Percentiles rank a stretch among this genome's conserved stretches.
Evolutionary conservation across 2,888 invertebrate genomes (phyloP).

Genomic region (Andrena chrysosceles): DNA sequence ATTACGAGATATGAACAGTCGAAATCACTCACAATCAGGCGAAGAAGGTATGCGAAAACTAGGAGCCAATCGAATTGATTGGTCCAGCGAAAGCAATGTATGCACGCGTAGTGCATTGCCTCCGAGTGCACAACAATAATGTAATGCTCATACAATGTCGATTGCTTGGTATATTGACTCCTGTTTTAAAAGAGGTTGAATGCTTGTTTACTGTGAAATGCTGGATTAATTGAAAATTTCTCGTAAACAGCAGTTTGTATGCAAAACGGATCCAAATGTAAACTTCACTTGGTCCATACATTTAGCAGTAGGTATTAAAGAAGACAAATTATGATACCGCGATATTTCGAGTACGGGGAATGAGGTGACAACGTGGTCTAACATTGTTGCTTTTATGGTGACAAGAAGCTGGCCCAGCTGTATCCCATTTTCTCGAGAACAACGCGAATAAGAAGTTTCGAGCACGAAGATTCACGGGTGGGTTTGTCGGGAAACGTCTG

Average conservation of each 20-base stretch:
- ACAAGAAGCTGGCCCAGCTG: neutral
- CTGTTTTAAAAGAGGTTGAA: neutral
- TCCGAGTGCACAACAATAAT: slow-evolving; percentile 19
- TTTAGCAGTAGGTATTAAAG: neutral
- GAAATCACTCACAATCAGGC: neutral
- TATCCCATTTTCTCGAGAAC: slow-evolving; percentile 12
- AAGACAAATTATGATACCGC: neutral
- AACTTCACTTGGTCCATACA: neutral
- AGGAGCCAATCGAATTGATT: neutral
- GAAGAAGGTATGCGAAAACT: neutral
- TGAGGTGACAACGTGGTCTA: too few relatives aligned
- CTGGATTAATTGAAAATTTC: slow-evolving; percentile 3
- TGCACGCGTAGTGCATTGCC: slow-evolving; percentile 14
- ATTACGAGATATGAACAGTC: neutral
- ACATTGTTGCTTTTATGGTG: neutral
- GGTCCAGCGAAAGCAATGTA: neutral
- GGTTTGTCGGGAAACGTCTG: neutral
- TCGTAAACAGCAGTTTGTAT: neutral
- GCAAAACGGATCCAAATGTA: too few relatives aligned
- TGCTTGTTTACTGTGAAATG: slow-evolving; percentile 18
- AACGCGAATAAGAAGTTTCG: neutral
- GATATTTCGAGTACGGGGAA: neutral
- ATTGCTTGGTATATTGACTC: slow-evolving; percentile 20
- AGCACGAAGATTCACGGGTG: neutral
- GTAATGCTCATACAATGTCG: neutral